A percentile compares a stretch with the other conserved stretches of the same genome.
phyloP scores from a whole-genome alignment of 2,113 vertebrate species.

The Abramis brama region DNA sequence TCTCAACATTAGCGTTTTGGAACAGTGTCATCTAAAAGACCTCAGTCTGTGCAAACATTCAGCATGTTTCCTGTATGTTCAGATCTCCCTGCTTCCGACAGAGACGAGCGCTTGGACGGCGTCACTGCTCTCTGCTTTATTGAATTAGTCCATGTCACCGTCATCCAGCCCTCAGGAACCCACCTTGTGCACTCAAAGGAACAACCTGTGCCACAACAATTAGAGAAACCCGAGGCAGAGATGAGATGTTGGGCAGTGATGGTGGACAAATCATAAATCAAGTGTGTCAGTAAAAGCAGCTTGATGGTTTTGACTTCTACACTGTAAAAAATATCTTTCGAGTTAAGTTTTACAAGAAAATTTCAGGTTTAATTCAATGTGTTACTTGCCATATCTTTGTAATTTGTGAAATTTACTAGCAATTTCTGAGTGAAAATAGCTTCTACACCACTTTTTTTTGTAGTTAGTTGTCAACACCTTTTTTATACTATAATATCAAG shows the following conservation, averaged over 20 bases:
- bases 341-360: too few relatives aligned
- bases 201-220: conserved; percentile 75
- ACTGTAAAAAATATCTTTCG: too few relatives aligned
- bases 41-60: conserved; percentile 23
- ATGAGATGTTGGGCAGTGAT: not conserved
- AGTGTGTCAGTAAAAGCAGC: not conserved
- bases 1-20: not conserved
- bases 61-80: not conserved
- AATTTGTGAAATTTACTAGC: too few relatives aligned
- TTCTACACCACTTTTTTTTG: not conserved
- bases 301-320: not conserved
- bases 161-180: conserved; percentile 43
- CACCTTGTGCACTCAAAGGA: conserved; percentile 63
- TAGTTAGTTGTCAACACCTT: not conserved
- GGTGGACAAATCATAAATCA: not conserved
- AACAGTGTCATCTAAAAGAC: not conserved
- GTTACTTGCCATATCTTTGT: too few relatives aligned
- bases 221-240: conserved; percentile 62
- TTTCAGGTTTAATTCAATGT: too few relatives aligned
- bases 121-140: conserved; percentile 68
- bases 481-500: not conserved
- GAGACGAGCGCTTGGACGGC: not conserved
- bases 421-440: too few relatives aligned
- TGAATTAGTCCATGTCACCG: conserved; percentile 65
- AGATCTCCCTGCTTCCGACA: not conserved